Evolutionary conservation across 1,140 invertebrate species (phyloP), one percentile per base, ranked within the genome.

Genomic region (Procambarus virginalis): DNA sequence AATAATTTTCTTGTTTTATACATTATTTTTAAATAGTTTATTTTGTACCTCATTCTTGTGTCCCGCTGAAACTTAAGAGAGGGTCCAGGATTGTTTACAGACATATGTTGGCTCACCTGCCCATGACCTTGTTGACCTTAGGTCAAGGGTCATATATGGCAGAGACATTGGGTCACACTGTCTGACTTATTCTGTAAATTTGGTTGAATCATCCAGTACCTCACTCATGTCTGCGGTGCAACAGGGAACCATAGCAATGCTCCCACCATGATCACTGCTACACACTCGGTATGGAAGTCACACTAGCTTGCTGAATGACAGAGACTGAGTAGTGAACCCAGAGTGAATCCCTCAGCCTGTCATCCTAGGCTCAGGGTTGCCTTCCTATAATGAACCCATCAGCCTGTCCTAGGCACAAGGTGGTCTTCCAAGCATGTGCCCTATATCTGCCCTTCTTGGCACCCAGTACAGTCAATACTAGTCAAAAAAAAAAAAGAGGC

Each of bases 1-100:
- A 48, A n/a, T 45, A 77, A 45, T 58, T 22, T 22, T 48, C 46
- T 78, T 70, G 45, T 79, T 64, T 34, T 86, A 68, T 12, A 45
- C 22, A 46, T 85, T 17, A 58, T 60, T 80, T 12, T 51, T 45
- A n/a, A 80, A 49, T 20, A 49, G 58, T 46, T 80, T 77, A 68
- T 70, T 70, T 83, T 83, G 81, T 68, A 83, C 64, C 46, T 83
- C n/a, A 20, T 22, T 17, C 46, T 68, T 68, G 22, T 34, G 8
- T 20, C 20, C n/a, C n/a, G 8, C 68, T 34, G n/a, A 64, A 64
- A 64, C 6, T 58, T 9, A 17, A 64, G 20, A 17, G 20, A 64
- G 12, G 60, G 12, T 64, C 20, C 60, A 64, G 60, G 60, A 64
- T 12, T 64, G 60, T 64, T 14, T 64, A 9, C 55, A 20, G 60